Percentiles rank a stretch among this genome's conserved stretches.
phyloP scores from a whole-genome alignment of 2,888 invertebrate genomes.

The Pyrrhosoma nymphula region DNA sequence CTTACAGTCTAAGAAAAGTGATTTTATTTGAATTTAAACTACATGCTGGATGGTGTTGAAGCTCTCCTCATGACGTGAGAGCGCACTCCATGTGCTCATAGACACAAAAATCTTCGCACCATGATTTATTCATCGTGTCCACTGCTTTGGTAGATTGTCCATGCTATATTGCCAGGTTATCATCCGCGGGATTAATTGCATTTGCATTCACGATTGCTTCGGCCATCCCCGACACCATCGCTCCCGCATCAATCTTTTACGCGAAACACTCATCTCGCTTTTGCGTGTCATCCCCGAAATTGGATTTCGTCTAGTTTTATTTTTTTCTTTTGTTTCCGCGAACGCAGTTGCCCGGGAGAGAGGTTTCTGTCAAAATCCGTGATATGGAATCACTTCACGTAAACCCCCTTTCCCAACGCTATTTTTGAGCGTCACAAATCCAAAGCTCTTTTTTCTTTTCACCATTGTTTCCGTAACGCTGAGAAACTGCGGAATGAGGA shows the following conservation, averaged over 20 bases:
- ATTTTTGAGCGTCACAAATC: not conserved
- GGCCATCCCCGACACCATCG: not conserved
- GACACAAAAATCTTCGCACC: not conserved
- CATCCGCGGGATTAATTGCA: slow-evolving; percentile 2
- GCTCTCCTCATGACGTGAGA: not conserved
- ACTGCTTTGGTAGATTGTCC: not conserved
- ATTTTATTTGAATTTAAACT: not conserved
- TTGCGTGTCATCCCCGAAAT: not conserved
- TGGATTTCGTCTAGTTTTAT: not conserved
- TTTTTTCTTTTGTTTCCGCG: not conserved
- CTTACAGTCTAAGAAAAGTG: not conserved
- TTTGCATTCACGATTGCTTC: not conserved
- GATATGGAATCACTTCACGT: slow-evolving; percentile 19
- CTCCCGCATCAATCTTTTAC: not conserved
- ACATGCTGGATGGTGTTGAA: not conserved
- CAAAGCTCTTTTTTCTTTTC: not conserved
- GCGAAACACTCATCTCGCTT: not conserved
- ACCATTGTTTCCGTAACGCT: not conserved
- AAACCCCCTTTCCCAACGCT: not conserved
- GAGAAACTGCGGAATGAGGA: not conserved
- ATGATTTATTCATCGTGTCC: not conserved
- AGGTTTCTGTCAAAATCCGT: slow-evolving; percentile 9
- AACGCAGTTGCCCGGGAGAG: not conserved
- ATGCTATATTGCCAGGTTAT: not conserved
- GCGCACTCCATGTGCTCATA: not conserved